A percentile compares a stretch with the other conserved stretches of the same genome.
These are phyloP conservation scores for Noctilio leporinus DNA, from an alignment of 2,113 vertebrate genomes.

Conservation along the genomic window DNA sequence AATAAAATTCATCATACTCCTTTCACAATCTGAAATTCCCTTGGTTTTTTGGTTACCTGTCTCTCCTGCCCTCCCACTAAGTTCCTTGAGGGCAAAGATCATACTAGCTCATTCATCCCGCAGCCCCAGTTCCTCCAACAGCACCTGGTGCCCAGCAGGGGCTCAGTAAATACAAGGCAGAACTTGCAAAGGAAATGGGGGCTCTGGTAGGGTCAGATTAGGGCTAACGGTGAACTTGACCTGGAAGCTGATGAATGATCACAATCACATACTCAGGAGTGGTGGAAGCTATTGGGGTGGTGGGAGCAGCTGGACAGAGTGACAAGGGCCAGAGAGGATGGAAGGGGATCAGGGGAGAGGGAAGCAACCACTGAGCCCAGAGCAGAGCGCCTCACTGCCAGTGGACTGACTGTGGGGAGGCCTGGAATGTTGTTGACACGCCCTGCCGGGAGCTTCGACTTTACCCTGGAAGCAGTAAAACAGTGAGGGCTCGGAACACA, in stretches of 20 bases:
- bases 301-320: fast-evolving
- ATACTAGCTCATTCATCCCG: fast-evolving
- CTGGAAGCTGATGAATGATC: background rate
- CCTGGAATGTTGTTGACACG: fast-evolving
- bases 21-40: background rate
- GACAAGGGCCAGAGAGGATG: fast-evolving
- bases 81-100: background rate
- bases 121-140: background rate
- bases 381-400: background rate
- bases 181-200: fast-evolving
- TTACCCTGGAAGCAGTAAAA: background rate
- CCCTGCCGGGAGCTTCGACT: background rate
- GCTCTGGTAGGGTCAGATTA: fast-evolving
- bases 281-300: too few relatives aligned
- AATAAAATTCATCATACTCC: background rate
- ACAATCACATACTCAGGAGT: too few relatives aligned
- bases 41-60: background rate
- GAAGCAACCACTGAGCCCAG: fast-evolving
- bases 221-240: background rate
- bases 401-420: background rate
- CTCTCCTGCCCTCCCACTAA: fast-evolving
- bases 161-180: background rate
- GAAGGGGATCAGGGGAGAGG: fast-evolving
- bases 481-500: background rate
- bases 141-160: background rate